A percentile compares a stretch with the other conserved stretches of the same genome.
Evolutionary conservation across 2,888 invertebrate species (phyloP).

Genomic region (Drosophila macrospina): DNA sequence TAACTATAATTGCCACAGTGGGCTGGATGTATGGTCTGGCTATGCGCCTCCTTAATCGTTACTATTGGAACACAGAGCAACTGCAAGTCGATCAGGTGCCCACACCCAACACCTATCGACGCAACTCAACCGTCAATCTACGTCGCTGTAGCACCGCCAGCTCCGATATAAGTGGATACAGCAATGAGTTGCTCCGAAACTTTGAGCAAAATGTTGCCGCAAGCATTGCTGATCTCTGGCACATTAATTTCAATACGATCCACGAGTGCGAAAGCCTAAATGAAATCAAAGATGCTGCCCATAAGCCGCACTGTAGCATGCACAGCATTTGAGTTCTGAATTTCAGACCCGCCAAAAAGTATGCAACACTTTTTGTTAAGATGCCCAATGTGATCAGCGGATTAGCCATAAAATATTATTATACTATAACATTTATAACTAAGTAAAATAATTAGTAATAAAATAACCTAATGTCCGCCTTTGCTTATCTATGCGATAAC

Average conservation of each 20-base stretch:
- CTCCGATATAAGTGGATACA: slow-evolving; percentile 65
- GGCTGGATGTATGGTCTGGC: slow-evolving; percentile 80
- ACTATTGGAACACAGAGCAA: slow-evolving; percentile 82
- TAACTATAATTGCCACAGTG: slow-evolving; percentile 81
- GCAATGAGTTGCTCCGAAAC: slow-evolving; percentile 51
- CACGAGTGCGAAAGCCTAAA: slow-evolving; percentile 52
- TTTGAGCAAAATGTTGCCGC: slow-evolving; percentile 70
- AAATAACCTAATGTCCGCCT: slow-evolving; percentile 6
- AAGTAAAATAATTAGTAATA: slow-evolving; percentile 6
- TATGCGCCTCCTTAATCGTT: slow-evolving; percentile 80
- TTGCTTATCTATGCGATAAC: too few relatives aligned
- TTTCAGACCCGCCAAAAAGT: slow-evolving; percentile 39
- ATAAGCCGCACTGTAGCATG: slow-evolving; percentile 49
- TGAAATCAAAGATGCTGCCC: slow-evolving; percentile 23
- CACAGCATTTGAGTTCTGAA: slow-evolving; percentile 52
- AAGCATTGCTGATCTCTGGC: slow-evolving; percentile 82
- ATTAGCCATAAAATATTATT: slow-evolving; percentile 18
- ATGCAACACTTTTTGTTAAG: slow-evolving; percentile 40
- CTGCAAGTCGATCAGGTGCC: slow-evolving; percentile 77
- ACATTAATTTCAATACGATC: slow-evolving; percentile 67
- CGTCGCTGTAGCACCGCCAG: slow-evolving; percentile 73
- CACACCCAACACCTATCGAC: slow-evolving; percentile 80
- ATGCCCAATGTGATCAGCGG: slow-evolving; percentile 17
- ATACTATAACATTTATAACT: neutral
- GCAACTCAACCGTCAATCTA: slow-evolving; percentile 74